Base-by-base conservation (phyloP, 2,113 vertebrate genomes). In the Tinamus guttatus region DNA sequence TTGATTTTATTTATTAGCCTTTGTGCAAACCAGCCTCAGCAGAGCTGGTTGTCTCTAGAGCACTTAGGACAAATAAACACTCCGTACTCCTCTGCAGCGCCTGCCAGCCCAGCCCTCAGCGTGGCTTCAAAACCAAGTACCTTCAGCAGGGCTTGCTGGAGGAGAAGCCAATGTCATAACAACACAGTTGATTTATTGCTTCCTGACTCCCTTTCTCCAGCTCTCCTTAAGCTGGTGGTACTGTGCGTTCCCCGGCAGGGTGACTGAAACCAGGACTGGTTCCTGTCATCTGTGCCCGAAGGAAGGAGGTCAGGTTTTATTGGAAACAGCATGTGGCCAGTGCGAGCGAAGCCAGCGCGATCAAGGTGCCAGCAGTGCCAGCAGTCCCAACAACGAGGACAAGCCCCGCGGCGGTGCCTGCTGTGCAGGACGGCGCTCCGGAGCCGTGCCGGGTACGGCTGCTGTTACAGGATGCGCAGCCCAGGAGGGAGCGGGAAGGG, bases 251-350 rank as follows among this genome's bases (percentile, higher is more conserved):
- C 56, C 67, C 14, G 0, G 86, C 67, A 74, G 86, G 45, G 83
- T 95, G 93, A 97, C 94, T 97, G 49, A 96, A 96, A 93, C 92
- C 95, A 97, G 96, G 95, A 87, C 70, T 69, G 19, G 59, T 80
- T 94, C 82, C 81, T 93, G 94, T 78, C 90, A 0, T 77, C 93
- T 90, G 3, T 1, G 1, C 92, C 92, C 73, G 73, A 88, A 81
- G 78, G 81, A 93, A 65, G n/a, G 2, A 87, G 85, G 67, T 82
- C 67, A 30, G 74, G 63, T 81, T 95, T 96, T 91, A 94, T 96
- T 93, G 34, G 91, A 89, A 96, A 87, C 86, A 95, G 92, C 89
- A 43, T n/a, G 75, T 74, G 84, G 70, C 32, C 84, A 80, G 49
- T 51, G 43, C 91, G 95, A 96, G 94, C 74, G 68, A 96, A 93